Conservation (phyloP, 2,113 vertebrate genomes). For the Elachura formosa region DNA sequence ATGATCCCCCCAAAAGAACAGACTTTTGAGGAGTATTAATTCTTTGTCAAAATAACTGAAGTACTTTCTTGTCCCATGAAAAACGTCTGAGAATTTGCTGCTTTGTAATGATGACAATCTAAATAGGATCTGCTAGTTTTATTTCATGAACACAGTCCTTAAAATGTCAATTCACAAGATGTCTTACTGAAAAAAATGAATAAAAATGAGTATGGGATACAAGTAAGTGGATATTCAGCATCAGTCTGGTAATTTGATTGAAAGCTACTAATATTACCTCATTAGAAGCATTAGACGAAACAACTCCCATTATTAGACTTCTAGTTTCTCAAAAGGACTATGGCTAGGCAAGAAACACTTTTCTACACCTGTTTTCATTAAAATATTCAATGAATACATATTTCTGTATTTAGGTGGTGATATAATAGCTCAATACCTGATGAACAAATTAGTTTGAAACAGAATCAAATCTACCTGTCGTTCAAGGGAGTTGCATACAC, state of each 20-base stretch:
- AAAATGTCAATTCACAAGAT: conserved; percentile 23
- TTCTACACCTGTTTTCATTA: neutral
- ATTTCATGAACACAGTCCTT: conserved; percentile 28
- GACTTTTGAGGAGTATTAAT: neutral
- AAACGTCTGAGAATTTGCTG: neutral
- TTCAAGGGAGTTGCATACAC: neutral
- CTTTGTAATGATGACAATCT: neutral
- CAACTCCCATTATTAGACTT: conserved; percentile 6
- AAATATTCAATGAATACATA: neutral
- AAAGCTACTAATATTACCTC: conserved; percentile 41
- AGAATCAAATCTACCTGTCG: neutral
- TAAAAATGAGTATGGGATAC: neutral
- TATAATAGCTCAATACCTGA: conserved; percentile 20
- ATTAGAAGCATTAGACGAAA: neutral
- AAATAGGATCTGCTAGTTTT: conserved; percentile 25
- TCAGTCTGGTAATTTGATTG: conserved; percentile 6
- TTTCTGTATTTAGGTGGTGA: neutral
- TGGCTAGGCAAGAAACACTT: neutral
- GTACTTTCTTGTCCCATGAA: neutral
- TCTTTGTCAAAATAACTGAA: conserved; percentile 7
- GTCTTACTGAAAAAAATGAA: neutral
- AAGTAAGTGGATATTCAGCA: neutral
- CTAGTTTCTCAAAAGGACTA: neutral
- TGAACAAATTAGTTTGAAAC: conserved; percentile 41
- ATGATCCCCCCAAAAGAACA: neutral